A percentile compares a stretch with the other conserved stretches of the same genome.
These are phyloP conservation scores for Semibalanus balanoides DNA, from an alignment of 1,140 invertebrate genomes.

Conservation along the genomic window DNA sequence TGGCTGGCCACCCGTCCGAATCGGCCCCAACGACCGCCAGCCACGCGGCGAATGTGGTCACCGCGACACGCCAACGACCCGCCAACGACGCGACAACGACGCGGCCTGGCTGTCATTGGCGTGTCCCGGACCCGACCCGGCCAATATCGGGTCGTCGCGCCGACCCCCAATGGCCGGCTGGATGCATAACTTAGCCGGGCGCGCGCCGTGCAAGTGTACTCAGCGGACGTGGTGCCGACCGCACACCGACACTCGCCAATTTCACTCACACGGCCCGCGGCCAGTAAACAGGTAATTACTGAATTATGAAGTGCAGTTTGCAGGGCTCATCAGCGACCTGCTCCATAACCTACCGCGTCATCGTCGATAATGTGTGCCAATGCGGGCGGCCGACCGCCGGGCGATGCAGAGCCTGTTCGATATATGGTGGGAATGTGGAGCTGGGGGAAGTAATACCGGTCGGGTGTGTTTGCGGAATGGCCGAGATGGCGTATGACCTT, in stretches of 20 bases:
- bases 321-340: neutral
- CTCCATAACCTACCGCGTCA: neutral
- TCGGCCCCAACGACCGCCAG: too few relatives aligned
- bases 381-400: too few relatives aligned
- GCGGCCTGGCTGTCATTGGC: too few relatives aligned
- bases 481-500: too few relatives aligned
- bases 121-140: too few relatives aligned
- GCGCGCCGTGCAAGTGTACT: neutral
- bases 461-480: too few relatives aligned
- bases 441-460: too few relatives aligned
- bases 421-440: neutral
- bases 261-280: neutral
- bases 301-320: neutral
- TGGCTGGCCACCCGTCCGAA: too few relatives aligned
- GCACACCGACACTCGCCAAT: neutral
- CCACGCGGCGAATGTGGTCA: too few relatives aligned
- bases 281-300: neutral
- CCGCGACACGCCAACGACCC: too few relatives aligned
- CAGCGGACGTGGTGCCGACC: neutral
- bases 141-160: too few relatives aligned
- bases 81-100: too few relatives aligned
- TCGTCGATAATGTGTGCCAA: neutral
- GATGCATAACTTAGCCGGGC: neutral
- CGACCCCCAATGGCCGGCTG: neutral
- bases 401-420: neutral